Evolutionary conservation across 2,888 invertebrate genomes (phyloP).

Genomic region (Incurvaria masculella): DNA sequence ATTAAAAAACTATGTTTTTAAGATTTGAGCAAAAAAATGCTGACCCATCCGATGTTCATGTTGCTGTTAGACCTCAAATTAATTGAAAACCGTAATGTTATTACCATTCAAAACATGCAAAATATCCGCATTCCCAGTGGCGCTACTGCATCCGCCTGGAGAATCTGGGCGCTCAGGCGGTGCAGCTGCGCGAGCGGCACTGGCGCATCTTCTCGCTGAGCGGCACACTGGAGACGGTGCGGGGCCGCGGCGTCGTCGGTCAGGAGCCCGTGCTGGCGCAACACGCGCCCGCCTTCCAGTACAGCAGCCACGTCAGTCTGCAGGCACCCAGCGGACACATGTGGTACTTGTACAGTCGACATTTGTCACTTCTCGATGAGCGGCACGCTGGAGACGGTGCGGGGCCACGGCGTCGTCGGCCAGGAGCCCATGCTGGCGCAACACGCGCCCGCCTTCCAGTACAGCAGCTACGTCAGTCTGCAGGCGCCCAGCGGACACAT

Average conservation of each 20-base stretch:
- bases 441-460: constrained; percentile 92
- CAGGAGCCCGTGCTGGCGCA: constrained; percentile 93
- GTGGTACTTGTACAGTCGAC: too few species aligned
- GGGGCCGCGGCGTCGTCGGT: constrained; percentile 96
- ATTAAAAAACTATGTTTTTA: too few species aligned
- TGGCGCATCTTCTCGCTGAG: constrained; percentile 97
- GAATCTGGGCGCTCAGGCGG: constrained; percentile 85
- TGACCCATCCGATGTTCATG: too few species aligned
- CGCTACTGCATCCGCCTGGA: constrained; percentile 96
- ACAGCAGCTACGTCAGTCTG: constrained; percentile 94
- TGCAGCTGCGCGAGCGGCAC: constrained; percentile 94
- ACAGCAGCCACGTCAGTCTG: constrained; percentile 94
- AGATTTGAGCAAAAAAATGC: too few species aligned
- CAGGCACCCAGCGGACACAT: constrained; percentile 98
- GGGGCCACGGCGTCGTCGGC: constrained; percentile 96
- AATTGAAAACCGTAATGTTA: too few species aligned
- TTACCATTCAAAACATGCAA: too few species aligned
- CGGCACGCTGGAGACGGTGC: constrained; percentile 89
- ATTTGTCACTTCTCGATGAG: constrained; percentile 91
- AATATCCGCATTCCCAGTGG: too few species aligned
- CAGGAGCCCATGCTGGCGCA: constrained; percentile 93
- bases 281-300: constrained; percentile 92
- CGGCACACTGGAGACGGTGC: constrained; percentile 89
- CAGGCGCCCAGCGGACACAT: constrained; percentile 98
- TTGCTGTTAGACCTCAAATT: too few species aligned